These are phyloP conservation scores for Erebia ligea DNA, from an alignment of 2,888 invertebrate species.

Conservation along the genomic window DNA sequence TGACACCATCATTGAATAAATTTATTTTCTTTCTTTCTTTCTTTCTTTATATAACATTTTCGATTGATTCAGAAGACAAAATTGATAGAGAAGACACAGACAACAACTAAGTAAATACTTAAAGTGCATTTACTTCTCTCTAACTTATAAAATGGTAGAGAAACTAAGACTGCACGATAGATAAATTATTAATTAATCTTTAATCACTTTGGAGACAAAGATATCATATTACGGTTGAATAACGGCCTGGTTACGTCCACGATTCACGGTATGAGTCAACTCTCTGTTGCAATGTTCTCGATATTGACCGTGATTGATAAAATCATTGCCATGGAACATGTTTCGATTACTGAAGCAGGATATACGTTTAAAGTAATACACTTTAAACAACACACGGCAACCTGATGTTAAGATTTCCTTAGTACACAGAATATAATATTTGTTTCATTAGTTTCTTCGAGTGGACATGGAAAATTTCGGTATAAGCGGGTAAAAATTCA, in stretches of 20 bases:
- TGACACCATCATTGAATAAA: too few relatives aligned
- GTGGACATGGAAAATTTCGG: too few relatives aligned
- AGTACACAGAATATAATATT: not conserved
- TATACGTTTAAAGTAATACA: not conserved
- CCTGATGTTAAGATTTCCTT: not conserved
- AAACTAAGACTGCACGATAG: not conserved
- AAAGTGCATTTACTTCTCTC: too few relatives aligned
- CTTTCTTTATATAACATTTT: too few relatives aligned
- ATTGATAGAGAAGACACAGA: too few relatives aligned
- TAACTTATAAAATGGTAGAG: too few relatives aligned
- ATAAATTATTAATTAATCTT: not conserved
- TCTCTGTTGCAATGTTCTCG: constrained; percentile 2
- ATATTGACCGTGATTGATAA: constrained; percentile 21
- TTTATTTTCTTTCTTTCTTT: too few relatives aligned
- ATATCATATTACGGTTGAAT: not conserved
- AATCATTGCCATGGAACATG: constrained; percentile 17
- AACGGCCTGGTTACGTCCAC: not conserved
- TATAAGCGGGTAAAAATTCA: not conserved
- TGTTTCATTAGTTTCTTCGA: too few relatives aligned
- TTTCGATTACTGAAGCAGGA: constrained; percentile 5
- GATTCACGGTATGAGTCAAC: not conserved
- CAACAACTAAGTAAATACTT: too few relatives aligned
- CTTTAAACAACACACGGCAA: not conserved
- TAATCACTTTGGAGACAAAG: not conserved
- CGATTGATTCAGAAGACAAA: too few relatives aligned